Conservation (phyloP, 2,888 invertebrate genomes). For the Crossocerus cetratus region DNA sequence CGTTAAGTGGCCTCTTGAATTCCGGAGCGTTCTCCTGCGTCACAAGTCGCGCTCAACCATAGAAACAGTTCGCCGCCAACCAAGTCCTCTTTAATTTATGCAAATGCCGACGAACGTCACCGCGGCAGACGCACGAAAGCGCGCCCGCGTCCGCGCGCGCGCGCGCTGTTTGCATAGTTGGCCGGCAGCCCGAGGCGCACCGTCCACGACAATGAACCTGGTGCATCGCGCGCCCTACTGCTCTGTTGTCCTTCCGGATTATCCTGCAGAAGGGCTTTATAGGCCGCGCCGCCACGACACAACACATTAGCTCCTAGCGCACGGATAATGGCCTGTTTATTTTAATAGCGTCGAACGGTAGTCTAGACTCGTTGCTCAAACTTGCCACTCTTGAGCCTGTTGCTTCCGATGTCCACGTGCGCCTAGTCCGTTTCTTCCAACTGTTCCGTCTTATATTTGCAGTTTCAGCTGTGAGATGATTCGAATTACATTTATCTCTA, state of each 20-base stretch:
- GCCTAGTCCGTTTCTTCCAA: too few relatives aligned
- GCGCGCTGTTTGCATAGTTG: conserved; percentile 65
- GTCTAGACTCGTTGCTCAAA: conserved; percentile 12
- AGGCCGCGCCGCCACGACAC: conserved; percentile 53
- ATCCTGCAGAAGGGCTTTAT: conserved; percentile 63
- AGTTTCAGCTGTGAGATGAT: too few relatives aligned
- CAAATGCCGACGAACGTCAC: conserved; percentile 55
- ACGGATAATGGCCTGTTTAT: conserved; percentile 71
- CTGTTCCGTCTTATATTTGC: too few relatives aligned
- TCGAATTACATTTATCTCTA: too few relatives aligned
- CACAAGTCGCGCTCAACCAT: neutral
- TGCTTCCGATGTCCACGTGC: too few relatives aligned
- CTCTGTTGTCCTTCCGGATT: conserved; percentile 72
- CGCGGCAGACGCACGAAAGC: conserved; percentile 33
- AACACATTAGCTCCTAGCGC: conserved; percentile 64
- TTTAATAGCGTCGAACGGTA: conserved; percentile 68
- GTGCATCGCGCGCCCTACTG: conserved; percentile 29
- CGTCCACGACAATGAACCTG: conserved; percentile 23
- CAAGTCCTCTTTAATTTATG: conserved; percentile 47
- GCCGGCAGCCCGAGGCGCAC: conserved; percentile 52
- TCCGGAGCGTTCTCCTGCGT: too few relatives aligned
- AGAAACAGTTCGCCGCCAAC: neutral
- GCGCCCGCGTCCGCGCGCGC: neutral
- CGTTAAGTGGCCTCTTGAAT: too few relatives aligned
- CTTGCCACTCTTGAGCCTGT: too few relatives aligned